Percentiles rank a stretch among this genome's conserved stretches.
These are phyloP conservation scores for Borostomias antarcticus DNA, from an alignment of 2,797 vertebrate genomes.

Conservation along the genomic window DNA sequence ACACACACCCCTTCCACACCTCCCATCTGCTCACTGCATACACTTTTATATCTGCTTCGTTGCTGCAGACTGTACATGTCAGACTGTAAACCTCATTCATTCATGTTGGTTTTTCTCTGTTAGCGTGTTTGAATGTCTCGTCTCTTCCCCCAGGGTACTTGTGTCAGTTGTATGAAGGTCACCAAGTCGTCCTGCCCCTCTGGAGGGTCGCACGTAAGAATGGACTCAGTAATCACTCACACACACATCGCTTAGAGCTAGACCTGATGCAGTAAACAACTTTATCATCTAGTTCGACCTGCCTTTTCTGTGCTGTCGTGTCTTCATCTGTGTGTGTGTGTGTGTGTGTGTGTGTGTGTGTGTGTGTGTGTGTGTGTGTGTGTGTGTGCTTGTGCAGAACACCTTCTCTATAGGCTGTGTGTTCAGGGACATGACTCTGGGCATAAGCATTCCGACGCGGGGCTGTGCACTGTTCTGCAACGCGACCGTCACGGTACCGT, in stretches of 20 bases:
- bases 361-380: not conserved
- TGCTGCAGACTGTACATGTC: not conserved
- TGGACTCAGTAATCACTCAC: not conserved
- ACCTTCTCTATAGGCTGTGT: conserved; percentile 61
- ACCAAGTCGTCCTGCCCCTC: conserved; percentile 33
- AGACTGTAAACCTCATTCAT: too few species aligned
- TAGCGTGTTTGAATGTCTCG: too few species aligned
- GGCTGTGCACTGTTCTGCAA: conserved; percentile 78
- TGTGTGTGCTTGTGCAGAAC: conserved; percentile 61
- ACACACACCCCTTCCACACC: not conserved
- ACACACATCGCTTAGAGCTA: not conserved
- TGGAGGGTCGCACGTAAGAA: conserved; percentile 65
- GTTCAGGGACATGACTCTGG: conserved; percentile 31
- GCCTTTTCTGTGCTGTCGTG: not conserved
- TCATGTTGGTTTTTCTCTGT: not conserved
- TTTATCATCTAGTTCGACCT: not conserved
- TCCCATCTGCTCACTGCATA: too few species aligned
- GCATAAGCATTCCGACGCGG: not conserved
- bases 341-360: conserved; percentile 8
- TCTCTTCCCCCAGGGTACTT: conserved; percentile 48
- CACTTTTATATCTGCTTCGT: not conserved
- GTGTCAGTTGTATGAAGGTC: conserved; percentile 44
- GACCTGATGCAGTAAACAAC: too few species aligned
- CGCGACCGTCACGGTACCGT: conserved; percentile 62
- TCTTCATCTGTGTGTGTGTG: not conserved